Percentiles rank a stretch among this genome's conserved stretches.
These are phyloP conservation scores for Zophobas morio DNA, from an alignment of 1,140 invertebrate species.

Conservation along the genomic window DNA sequence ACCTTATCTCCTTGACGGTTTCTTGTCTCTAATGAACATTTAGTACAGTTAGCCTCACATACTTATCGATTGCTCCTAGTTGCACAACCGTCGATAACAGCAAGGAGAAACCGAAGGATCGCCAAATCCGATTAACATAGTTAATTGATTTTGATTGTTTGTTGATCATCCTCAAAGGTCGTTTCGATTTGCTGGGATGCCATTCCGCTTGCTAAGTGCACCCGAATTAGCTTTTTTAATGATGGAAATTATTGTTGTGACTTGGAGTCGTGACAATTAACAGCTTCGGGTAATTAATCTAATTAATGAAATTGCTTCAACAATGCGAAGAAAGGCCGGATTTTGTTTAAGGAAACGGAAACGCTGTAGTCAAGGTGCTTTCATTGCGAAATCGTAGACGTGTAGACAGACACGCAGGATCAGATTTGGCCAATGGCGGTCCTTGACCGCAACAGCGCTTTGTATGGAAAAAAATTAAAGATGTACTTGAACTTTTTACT, in stretches of 20 bases:
- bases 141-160: slow-evolving; percentile 29
- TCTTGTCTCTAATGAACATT: slow-evolving; percentile 41
- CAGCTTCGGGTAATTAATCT: slow-evolving; percentile 17
- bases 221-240: neutral
- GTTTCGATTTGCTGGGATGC: neutral
- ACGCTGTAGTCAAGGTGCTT: slow-evolving; percentile 26
- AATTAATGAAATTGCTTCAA: slow-evolving; percentile 25
- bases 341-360: slow-evolving; percentile 41
- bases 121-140: slow-evolving; percentile 18
- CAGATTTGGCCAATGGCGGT: slow-evolving; percentile 5
- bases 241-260: slow-evolving; percentile 2
- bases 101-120: slow-evolving; percentile 34
- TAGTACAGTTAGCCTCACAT: slow-evolving; percentile 31
- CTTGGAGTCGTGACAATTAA: slow-evolving; percentile 29
- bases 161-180: slow-evolving; percentile 2
- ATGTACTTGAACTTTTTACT: too few relatives aligned
- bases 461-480: too few relatives aligned
- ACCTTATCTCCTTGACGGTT: slow-evolving; percentile 39
- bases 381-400: slow-evolving; percentile 21
- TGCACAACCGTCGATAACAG: slow-evolving; percentile 6
- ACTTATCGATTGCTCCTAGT: slow-evolving; percentile 29
- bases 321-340: slow-evolving; percentile 35
- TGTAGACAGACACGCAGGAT: neutral
- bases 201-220: neutral
- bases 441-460: slow-evolving; percentile 10